phyloP scores from a whole-genome alignment of 1,140 invertebrate genomes.

The Nasonia giraulti region DNA sequence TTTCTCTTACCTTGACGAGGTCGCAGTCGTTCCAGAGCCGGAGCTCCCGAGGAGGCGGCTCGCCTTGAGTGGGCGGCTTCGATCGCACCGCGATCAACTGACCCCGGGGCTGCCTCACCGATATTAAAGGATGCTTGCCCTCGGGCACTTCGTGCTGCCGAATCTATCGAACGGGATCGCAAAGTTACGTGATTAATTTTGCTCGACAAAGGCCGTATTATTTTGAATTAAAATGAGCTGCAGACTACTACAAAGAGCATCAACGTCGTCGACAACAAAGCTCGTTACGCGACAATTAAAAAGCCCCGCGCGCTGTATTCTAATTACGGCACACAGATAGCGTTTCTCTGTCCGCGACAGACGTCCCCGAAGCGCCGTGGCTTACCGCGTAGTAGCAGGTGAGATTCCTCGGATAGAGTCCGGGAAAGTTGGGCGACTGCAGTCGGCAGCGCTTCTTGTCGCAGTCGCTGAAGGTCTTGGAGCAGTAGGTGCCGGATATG shows the following conservation, averaged over 20 bases:
- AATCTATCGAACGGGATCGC: conserved; percentile 61
- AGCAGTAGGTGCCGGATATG: conserved; percentile 92
- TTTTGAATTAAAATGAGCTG: too few relatives aligned
- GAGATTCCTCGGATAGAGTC: conserved; percentile 91
- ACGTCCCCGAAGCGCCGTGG: neutral
- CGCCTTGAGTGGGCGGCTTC: conserved; percentile 66
- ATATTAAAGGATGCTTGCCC: conserved; percentile 89
- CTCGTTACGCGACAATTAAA: too few relatives aligned
- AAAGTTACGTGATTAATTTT: too few relatives aligned
- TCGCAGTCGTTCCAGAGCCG: conserved; percentile 88
- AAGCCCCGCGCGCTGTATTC: too few relatives aligned
- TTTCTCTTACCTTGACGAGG: conserved; percentile 79
- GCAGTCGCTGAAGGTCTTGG: conserved; percentile 91
- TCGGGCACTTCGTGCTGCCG: conserved; percentile 85
- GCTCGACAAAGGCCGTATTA: too few relatives aligned
- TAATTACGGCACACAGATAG: too few relatives aligned
- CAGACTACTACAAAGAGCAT: too few relatives aligned
- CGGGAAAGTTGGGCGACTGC: conserved; percentile 93
- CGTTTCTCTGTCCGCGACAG: too few relatives aligned
- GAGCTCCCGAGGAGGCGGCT: conserved; percentile 72
- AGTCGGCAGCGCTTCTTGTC: conserved; percentile 89
- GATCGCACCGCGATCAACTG: conserved; percentile 86
- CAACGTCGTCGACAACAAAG: too few relatives aligned
- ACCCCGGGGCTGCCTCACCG: conserved; percentile 87
- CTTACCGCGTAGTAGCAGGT: conserved; percentile 90